Base-by-base conservation (phyloP, 2,797 vertebrate genomes). In the Pygocentrus nattereri region DNA sequence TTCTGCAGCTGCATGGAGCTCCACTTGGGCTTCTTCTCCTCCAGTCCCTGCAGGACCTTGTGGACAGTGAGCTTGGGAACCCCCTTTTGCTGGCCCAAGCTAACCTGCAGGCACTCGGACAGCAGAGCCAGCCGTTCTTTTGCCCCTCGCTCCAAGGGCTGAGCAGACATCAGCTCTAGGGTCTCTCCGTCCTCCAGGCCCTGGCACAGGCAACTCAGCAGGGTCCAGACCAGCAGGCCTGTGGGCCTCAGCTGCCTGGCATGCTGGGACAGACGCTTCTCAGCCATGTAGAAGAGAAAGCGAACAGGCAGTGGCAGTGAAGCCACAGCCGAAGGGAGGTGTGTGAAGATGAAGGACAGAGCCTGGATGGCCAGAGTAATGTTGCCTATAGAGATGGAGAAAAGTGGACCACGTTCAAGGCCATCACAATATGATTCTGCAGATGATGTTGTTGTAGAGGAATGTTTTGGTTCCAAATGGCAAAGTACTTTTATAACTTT, bases 261-360 rank as follows among this genome's bases (percentile, higher is more conserved):
- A 89, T 96, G 94, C 92, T 96, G 94, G 91, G 96, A 94, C 90
- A 97, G 95, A 90, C 94, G 95, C 91, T 94, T 96, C 93, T 98
- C 97, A 82, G 96, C 95, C 88, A 95, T 90, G 91, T 94, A 93
- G 95, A 98, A 98, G 86, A 99, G 95, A 92, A 94, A 96, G 86
- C 97, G 97, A 89, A 99, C 77, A 82, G 98, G 90, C 79, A 96
- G 93, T 90, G 97, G 97, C 90, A 99, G 91, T 80, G 96, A 97
- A 85, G 96, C 95, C 90, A 98, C 95, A 83, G 94, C 94, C 61
- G 94, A 93, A 85, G 97, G 96, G 91, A 99, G 94, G 93, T 97
- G 96, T 92, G 95, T 94, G 92, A 98, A 97, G 92, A 98, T 92
- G 94, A 97, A 95, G 92, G 96, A 96, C 75, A 98, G 86, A 78